Conservation (phyloP, 2,797 vertebrate genomes). For the Lagodon rhomboides region DNA sequence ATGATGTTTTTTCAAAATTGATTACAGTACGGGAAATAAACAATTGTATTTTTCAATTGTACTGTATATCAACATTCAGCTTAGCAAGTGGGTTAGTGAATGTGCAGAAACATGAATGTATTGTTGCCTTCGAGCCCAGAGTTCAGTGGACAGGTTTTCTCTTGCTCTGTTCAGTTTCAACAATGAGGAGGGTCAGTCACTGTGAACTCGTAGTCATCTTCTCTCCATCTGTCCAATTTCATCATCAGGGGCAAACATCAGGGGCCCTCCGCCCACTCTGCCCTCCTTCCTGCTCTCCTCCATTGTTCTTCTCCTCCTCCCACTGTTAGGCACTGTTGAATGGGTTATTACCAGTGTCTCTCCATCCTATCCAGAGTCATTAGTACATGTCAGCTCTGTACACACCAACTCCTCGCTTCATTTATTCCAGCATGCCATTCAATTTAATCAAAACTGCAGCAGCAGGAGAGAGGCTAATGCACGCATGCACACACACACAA, state of each 20-base stretch:
- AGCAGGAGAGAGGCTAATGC: constrained; percentile 26
- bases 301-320: not conserved
- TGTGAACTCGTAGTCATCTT: constrained; percentile 1
- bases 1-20: too few species aligned
- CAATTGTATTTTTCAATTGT: too few species aligned
- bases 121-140: not conserved
- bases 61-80: not conserved
- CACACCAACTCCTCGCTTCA: constrained; percentile 85
- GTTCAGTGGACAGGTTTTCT: not conserved
- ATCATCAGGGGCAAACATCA: constrained; percentile 25
- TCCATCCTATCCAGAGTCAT: constrained; percentile 69
- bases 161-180: not conserved
- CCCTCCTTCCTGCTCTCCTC: not conserved
- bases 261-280: not conserved
- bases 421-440: constrained; percentile 84
- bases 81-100: not conserved
- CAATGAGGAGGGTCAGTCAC: not conserved
- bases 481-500: constrained; percentile 4
- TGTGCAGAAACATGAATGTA: not conserved
- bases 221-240: not conserved
- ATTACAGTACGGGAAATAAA: too few species aligned
- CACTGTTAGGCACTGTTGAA: constrained; percentile 47
- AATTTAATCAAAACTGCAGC: constrained; percentile 88
- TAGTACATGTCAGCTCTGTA: constrained; percentile 79
- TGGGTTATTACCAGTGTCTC: constrained; percentile 76